Evolutionary conservation across 2,113 vertebrate species (phyloP), one percentile per base, ranked within the genome.

Genomic region (Embiotoca jacksoni): DNA sequence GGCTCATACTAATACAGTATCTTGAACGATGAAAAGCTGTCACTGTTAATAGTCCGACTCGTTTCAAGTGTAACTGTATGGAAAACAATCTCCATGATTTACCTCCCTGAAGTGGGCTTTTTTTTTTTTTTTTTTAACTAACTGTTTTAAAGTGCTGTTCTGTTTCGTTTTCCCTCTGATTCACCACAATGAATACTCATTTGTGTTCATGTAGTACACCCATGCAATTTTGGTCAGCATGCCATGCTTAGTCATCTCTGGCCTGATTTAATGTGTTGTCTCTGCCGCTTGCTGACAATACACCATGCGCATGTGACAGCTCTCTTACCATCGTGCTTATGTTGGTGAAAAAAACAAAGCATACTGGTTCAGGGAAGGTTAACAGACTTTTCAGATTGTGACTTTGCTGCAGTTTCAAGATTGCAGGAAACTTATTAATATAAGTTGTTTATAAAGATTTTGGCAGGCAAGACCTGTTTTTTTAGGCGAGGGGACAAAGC

Each of bases 21-120:
- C 81, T 66, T 72, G 83, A 78, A 61, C 8, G 15, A 81, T 88
- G 65, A 87, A 74, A 75, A 72, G 73, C 47, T 8, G 36, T 52
- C 67, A 44, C 46, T 72, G 39, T 30, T 68, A 68, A 64, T 52
- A 41, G 71, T 53, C 46, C 7, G 30, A 72, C 71, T 11, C 23
- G 64, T 72, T 68, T 71, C 14, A 72, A 67, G 46, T 81, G 83
- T 54, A 35, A 80, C 53, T 56, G 33, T 31, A 54, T 73, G 61
- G 50, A 47, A 64, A 56, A 13, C 23, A 54, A 69, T 16, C 15
- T 69, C 23, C 7, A 68, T 56, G 47, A 83, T 54, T 74, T 66
- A 68, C 52, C n/a, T 67, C 69, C 41, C 61, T 61, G 61, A 72
- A 60, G 11, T 56, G 6, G 1, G 3, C 3, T 37, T 63, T 57